Base-by-base conservation (phyloP, 1,140 invertebrate species). In the Drosophila athabasca region DNA sequence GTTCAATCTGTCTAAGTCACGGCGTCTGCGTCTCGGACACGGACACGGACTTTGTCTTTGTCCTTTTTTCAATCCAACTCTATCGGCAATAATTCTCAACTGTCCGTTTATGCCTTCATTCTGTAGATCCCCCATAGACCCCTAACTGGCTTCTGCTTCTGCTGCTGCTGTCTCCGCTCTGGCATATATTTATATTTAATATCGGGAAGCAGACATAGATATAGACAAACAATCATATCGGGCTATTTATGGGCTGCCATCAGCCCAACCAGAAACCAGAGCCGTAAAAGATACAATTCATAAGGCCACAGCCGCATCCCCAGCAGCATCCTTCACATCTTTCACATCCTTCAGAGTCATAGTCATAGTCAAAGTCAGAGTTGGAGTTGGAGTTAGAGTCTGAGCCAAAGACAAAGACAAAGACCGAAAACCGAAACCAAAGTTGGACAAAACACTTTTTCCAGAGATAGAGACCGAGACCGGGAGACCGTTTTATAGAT, bases 281-380 rank as follows among this genome's bases (percentile, higher is more conserved):
- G 57, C 59, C 82, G 62, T 82, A 76, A 87, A 79, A 72, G 82
- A 88, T 88, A 87, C 82, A 87, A 87, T 87, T 87, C 82, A 88
- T 87, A 85, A 85, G 62, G 82, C 68, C 52, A 75, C 48, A 13
- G 39, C 17, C 17, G 1, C 53, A 43, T 24, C 24, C 24, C 24
- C 24, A 24, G 24, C 9, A 39, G 35, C 35, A 13, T 11, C 35
- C 35, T 39, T 13, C 35, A 39, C 9, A 35, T 35, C 31, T 2
- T 45, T 64, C 65, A 60, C 17, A 19, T 19, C 17, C 31, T 48
- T 53, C 35, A 66, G 67, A 78, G 79, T 65, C 79, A 57, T 31
- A 48, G 29, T 26, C 26, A 31, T 31, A 17, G 44, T n/a, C 15
- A 6, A 0, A 3, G 31, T 35, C 9, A 6, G 31, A 9, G 35